Base-by-base conservation (phyloP, 2,797 vertebrate species). In the Chrysocyon brachyurus region DNA sequence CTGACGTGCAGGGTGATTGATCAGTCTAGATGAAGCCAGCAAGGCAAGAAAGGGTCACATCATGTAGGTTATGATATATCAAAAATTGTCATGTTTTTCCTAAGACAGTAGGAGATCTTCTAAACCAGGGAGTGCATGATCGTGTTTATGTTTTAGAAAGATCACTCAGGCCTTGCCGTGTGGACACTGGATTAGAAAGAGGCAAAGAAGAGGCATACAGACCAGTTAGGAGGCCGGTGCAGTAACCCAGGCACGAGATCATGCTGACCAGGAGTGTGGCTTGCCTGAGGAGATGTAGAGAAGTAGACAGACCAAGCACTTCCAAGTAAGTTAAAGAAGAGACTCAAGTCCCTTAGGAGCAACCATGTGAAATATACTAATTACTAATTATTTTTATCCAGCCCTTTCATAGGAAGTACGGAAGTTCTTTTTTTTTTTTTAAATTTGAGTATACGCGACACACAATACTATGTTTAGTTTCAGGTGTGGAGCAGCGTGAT, bases 261-360 rank as follows among this genome's bases (percentile, higher is more conserved):
- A 26, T 5, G 14, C 15, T 61, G 87, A 36, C 64, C 73, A 19
- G 21, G 31, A 49, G 46, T 66, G 54, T 59, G 85, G 19, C 31
- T 72, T 63, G 24, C 16, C 40, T 33, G 16, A 64, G 22, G 68
- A 95, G 21, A 72, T 5, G 9, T 0, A 70, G 31, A 63, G 28
- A 78, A 64, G 68, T 15, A 89, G 52, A 85, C 14, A 75, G 56
- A 8, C 17, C 1, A 0, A 83, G 36, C 12, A 26, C 72, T 82
- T 81, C 17, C 46, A 59, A 75, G 31, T 57, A 75, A 92, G 79
- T 90, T 40, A 28, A 88, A 85, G 88, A 57, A 87, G 82, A 94
- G 22, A 21, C 17, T 57, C 31, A 63, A 83, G 46, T 57, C 68
- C 33, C n/a, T 91, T 78, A 22, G 56, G 92, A 87, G 56, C 36